Conservation (phyloP, 2,888 invertebrate genomes). For the Drosophila pseudotalamancana region DNA sequence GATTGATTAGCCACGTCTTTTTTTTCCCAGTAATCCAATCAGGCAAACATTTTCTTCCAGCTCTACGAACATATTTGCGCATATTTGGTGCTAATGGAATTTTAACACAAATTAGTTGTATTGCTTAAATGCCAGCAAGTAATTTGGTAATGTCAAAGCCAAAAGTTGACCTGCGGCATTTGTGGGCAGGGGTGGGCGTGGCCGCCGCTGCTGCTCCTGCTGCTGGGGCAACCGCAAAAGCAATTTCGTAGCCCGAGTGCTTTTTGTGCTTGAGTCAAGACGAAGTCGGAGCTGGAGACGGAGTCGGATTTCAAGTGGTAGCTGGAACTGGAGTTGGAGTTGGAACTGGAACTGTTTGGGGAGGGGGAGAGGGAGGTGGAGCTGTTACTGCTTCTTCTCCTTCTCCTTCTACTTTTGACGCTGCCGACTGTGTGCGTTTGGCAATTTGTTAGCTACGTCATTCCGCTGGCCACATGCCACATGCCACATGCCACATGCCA, state of each 20-base stretch:
- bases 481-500: slow-evolving; percentile 23
- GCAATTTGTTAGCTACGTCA: slow-evolving; percentile 31
- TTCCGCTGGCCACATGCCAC: slow-evolving; percentile 23
- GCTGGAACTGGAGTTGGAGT: too few relatives aligned
- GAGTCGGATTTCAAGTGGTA: not conserved
- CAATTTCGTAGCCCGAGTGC: slow-evolving; percentile 50
- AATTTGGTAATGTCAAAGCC: slow-evolving; percentile 52
- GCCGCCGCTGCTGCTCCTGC: not conserved
- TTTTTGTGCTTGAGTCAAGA: slow-evolving; percentile 11
- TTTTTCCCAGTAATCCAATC: slow-evolving; percentile 26
- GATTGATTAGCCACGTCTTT: slow-evolving; percentile 60
- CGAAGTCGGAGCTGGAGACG: not conserved
- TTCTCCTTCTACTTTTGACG: not conserved
- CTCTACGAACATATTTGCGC: slow-evolving; percentile 19
- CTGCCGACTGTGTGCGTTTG: slow-evolving; percentile 28
- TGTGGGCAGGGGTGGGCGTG: not conserved
- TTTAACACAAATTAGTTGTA: slow-evolving; percentile 69
- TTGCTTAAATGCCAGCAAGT: slow-evolving; percentile 54
- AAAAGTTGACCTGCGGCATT: slow-evolving; percentile 55
- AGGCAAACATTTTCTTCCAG: not conserved
- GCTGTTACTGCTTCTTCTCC: not conserved
- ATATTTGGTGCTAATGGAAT: slow-evolving; percentile 57
- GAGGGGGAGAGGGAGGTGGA: too few relatives aligned
- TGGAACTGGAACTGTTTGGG: not conserved
- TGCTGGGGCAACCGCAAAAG: slow-evolving; percentile 40